phyloP scores from a whole-genome alignment of 2,888 invertebrate genomes.

The Drosophila trichaetosa region DNA sequence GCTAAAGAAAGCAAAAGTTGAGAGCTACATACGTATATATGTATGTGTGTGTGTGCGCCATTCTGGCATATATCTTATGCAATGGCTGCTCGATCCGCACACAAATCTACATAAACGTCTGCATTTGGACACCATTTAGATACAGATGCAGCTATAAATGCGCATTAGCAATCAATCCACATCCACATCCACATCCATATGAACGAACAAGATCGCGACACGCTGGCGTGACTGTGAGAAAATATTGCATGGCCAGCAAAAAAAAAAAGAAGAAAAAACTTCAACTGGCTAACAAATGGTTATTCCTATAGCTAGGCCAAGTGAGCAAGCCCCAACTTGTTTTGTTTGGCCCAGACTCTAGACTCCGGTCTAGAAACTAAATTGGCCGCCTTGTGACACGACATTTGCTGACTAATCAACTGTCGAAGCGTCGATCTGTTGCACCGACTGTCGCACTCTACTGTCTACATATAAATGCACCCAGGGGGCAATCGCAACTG shows the following conservation, averaged over 20 bases:
- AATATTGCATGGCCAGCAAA: slow-evolving; percentile 42
- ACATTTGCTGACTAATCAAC: slow-evolving; percentile 60
- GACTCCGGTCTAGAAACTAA: slow-evolving; percentile 58
- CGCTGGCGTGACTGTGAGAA: slow-evolving; percentile 61
- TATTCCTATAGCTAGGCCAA: slow-evolving; percentile 22
- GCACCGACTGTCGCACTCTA: slow-evolving; percentile 20
- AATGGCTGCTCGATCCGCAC: slow-evolving; percentile 21
- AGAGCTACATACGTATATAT: not conserved
- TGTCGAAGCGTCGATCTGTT: slow-evolving; percentile 49
- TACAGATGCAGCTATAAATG: slow-evolving; percentile 55
- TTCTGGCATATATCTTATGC: slow-evolving; percentile 47
- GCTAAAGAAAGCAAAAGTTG: slow-evolving; percentile 69
- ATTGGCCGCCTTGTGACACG: slow-evolving; percentile 56
- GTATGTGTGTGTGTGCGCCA: slow-evolving; percentile 19
- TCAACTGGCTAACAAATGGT: slow-evolving; percentile 30
- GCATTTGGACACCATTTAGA: slow-evolving; percentile 50
- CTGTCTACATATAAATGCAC: slow-evolving; percentile 27
- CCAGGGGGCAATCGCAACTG: slow-evolving; percentile 45
- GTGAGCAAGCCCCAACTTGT: slow-evolving; percentile 35
- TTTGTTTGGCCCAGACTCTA: slow-evolving; percentile 31
- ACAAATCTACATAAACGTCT: slow-evolving; percentile 48
- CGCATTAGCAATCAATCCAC: slow-evolving; percentile 75
- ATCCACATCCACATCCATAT: slow-evolving; percentile 52
- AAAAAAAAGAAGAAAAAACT: not conserved
- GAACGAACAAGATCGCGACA: slow-evolving; percentile 32